A percentile compares a stretch with the other conserved stretches of the same genome.
Conservation (phyloP, 2,113 vertebrate species). For the Melanerpes formicivorus region DNA sequence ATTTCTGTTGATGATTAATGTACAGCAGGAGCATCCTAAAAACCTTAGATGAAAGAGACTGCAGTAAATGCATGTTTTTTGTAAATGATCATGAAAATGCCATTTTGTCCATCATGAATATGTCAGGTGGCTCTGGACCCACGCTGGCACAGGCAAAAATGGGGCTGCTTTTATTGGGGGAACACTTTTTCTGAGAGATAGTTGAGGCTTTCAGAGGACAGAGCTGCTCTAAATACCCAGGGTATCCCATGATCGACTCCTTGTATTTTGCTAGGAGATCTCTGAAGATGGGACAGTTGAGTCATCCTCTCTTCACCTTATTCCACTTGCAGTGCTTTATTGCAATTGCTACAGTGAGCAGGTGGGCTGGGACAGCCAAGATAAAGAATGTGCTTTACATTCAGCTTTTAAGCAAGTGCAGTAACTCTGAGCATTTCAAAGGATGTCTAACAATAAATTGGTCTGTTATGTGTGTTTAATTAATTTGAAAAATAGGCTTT, state of each 20-base stretch:
- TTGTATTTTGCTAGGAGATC: not conserved
- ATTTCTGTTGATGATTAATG: not conserved
- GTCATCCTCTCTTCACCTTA: not conserved
- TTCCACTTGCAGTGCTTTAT: not conserved
- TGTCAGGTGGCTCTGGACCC: not conserved
- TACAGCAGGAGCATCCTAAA: constrained; percentile 29
- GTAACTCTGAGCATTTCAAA: constrained; percentile 1
- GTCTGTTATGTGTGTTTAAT: not conserved
- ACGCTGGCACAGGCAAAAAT: fast-evolving
- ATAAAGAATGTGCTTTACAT: not conserved
- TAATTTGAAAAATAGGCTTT: constrained; percentile 15
- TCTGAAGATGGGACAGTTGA: not conserved
- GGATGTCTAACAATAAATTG: not conserved
- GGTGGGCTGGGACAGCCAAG: not conserved
- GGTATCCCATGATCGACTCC: not conserved
- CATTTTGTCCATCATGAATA: not conserved
- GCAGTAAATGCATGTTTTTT: fast-evolving
- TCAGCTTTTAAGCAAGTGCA: not conserved
- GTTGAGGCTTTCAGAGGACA: not conserved
- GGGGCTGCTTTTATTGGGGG: not conserved
- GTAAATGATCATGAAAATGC: not conserved
- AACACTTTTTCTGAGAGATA: not conserved
- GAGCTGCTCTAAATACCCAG: not conserved
- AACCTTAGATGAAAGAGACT: not conserved
- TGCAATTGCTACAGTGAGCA: not conserved